A percentile compares a stretch with the other conserved stretches of the same genome.
Conservation (phyloP, 2,113 vertebrate species). For the Trematocara zebra region DNA sequence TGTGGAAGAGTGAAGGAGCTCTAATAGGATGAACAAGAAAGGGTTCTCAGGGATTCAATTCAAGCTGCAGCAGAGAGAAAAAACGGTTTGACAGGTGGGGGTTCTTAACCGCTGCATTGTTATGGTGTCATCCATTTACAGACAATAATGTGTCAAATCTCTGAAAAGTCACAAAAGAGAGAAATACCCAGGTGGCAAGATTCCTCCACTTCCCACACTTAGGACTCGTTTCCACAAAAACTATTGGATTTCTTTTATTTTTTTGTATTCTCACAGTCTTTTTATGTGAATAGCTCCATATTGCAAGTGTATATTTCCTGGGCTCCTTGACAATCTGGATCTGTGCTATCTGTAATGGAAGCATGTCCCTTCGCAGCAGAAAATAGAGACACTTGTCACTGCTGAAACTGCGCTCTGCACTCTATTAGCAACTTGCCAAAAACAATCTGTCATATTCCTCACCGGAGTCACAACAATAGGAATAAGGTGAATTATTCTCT, state of each 20-base stretch:
- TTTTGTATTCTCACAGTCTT: neutral
- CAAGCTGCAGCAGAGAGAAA: neutral
- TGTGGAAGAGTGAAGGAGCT: neutral
- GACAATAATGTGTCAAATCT: neutral
- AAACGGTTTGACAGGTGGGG: neutral
- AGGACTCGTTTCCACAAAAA: neutral
- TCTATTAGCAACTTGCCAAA: slow-evolving; percentile 35
- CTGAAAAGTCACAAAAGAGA: neutral
- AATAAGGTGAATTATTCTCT: neutral
- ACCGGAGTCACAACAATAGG: neutral
- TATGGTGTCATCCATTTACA: neutral
- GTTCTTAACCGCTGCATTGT: slow-evolving; percentile 2
- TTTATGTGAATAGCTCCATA: neutral
- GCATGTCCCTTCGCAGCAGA: neutral
- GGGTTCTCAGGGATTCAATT: neutral
- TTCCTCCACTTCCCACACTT: neutral
- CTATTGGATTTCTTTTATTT: neutral
- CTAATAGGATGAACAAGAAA: neutral
- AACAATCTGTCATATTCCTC: neutral
- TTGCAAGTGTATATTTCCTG: neutral
- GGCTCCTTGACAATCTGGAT: neutral
- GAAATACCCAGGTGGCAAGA: neutral
- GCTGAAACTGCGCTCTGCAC: neutral
- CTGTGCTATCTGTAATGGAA: neutral
- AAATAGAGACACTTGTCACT: neutral